Base-by-base conservation (phyloP, 2,113 vertebrate genomes). In the Perccottus glenii region DNA sequence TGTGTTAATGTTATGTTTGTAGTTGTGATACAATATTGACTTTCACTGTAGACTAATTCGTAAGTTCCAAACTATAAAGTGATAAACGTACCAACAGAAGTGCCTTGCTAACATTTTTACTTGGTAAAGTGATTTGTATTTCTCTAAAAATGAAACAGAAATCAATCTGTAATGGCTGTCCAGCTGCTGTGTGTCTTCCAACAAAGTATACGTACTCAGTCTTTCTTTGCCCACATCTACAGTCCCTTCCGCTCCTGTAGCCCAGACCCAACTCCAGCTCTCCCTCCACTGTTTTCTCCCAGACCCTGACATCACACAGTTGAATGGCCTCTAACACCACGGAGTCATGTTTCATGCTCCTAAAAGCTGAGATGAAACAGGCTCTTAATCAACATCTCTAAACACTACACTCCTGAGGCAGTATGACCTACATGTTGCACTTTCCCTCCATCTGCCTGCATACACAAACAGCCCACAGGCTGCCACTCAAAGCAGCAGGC, bases 401-500 rank as follows among this genome's bases (percentile, higher is more conserved):
- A 78, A 68, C 38, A 33, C 46, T 12, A 42, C 61, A 66, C 77
- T 81, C 82, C 64, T 0, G 67, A 73, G 59, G 72, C 70, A 52
- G 53, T 14, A 59, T 82, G 84, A 91, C 85, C 87, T 83, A 83
- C 76, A 89, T 84, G 78, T 78, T 85, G 65, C 49, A 56, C 67
- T 78, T 69, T 50, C 74, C 44, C 32, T 80, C 77, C 75, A 82
- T 87, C 78, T 84, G 82, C 62, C 70, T 66, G 73, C 67, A 52
- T 76, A 71, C 77, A 57, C 71, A 85, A 79, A 72, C 74, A 63
- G 81, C 70, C 69, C 60, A 50, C 77, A 65, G 76, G 71, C 81
- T 75, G 86, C 81, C 79, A 80, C 64, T 87, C 87, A 76, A 76
- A 82, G 15, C 84, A 89, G 89, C 81, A 78, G 86, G 84, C 82